These are phyloP conservation scores for Pangasius mekongensis DNA, from an alignment of 2,797 vertebrate genomes.

Conservation along the genomic window DNA sequence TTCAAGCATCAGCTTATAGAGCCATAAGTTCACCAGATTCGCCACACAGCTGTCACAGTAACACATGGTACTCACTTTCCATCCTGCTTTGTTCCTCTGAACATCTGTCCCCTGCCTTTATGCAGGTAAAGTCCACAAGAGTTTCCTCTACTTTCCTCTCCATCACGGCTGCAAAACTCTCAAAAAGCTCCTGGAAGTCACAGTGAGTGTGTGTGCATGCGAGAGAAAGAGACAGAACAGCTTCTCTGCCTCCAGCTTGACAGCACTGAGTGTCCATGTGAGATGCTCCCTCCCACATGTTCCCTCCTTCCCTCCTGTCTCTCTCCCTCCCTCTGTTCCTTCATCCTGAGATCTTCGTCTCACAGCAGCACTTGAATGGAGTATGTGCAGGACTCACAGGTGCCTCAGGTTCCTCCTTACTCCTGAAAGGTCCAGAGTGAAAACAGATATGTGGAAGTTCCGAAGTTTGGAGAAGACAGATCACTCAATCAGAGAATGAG, in stretches of 20 bases:
- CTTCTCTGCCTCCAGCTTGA: slow-evolving; percentile 28
- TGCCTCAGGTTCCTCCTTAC: neutral
- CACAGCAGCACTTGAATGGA: neutral
- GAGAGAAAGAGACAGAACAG: neutral
- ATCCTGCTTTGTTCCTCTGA: neutral
- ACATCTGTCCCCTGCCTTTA: neutral
- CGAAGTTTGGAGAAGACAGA: neutral
- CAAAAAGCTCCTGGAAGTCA: neutral
- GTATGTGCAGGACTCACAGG: neutral
- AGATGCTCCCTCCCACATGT: slow-evolving; percentile 21
- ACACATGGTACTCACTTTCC: slow-evolving; percentile 28
- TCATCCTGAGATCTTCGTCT: slow-evolving; percentile 25
- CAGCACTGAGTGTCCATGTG: slow-evolving; percentile 42
- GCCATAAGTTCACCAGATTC: slow-evolving; percentile 20
- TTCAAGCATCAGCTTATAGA: neutral
- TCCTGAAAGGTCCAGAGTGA: slow-evolving; percentile 4
- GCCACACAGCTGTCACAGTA: slow-evolving; percentile 21
- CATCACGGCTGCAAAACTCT: neutral
- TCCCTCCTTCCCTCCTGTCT: slow-evolving; percentile 29
- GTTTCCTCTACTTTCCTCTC: neutral
- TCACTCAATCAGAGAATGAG: neutral
- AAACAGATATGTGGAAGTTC: neutral
- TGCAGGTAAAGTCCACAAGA: slow-evolving; percentile 33
- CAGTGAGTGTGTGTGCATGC: neutral
- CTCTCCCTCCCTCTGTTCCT: slow-evolving; percentile 15